Conservation (phyloP, 1,140 invertebrate genomes). For the Trinorchestia longiramus region DNA sequence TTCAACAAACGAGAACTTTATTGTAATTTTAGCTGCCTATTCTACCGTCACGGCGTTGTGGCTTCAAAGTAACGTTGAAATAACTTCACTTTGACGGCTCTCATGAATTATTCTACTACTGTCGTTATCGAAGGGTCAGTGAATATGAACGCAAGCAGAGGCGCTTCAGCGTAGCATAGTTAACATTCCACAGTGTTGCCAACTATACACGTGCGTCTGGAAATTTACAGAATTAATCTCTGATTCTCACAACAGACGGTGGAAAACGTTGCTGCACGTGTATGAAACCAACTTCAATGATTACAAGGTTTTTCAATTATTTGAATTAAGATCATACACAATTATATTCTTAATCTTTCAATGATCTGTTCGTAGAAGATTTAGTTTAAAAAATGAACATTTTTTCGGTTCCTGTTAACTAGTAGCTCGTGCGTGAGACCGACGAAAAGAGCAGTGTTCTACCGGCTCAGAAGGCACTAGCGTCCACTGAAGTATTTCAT, state of each 20-base stretch:
- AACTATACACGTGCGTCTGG: not conserved
- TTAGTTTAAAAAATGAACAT: not conserved
- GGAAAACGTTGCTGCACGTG: not conserved
- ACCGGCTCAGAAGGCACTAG: not conserved
- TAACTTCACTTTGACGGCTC: not conserved
- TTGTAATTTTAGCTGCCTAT: not conserved
- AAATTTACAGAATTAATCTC: not conserved
- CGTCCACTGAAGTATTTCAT: slow-evolving; percentile 25
- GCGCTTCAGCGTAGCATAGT: not conserved
- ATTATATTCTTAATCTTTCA: not conserved
- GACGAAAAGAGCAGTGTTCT: not conserved
- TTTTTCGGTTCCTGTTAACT: not conserved
- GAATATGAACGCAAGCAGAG: slow-evolving; percentile 21
- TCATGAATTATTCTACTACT: not conserved
- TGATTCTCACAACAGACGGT: not conserved
- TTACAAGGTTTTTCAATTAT: not conserved
- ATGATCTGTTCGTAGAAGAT: not conserved
- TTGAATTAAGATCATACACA: not conserved
- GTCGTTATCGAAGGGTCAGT: slow-evolving; percentile 9
- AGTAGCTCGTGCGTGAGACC: not conserved
- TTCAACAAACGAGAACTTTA: not conserved
- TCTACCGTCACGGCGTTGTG: not conserved
- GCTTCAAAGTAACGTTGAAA: not conserved
- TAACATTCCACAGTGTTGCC: not conserved
- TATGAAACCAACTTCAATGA: too few relatives aligned